phyloP scores from a whole-genome alignment of 2,113 vertebrate genomes.

The Gallinago undulata region DNA sequence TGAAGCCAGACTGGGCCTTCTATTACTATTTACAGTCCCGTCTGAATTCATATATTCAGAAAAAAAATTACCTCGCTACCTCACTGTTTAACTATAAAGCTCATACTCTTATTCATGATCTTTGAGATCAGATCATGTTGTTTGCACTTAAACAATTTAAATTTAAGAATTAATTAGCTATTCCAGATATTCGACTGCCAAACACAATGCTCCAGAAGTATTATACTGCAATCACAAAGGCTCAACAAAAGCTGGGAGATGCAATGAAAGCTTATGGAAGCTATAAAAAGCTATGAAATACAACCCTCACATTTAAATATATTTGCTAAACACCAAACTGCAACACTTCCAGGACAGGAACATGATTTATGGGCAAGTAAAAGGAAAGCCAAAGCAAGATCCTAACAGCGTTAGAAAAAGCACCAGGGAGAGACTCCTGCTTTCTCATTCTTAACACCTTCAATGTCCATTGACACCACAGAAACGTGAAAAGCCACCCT shows the following conservation, averaged over 20 bases:
- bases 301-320: neutral
- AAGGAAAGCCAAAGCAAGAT: neutral
- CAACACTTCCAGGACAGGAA: neutral
- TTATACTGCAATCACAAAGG: neutral
- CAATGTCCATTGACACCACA: neutral
- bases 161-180: neutral
- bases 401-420: neutral
- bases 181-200: neutral
- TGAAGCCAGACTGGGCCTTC: neutral
- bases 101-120: neutral
- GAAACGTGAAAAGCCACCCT: neutral
- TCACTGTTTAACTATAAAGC: neutral
- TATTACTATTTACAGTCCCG: neutral
- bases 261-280: neutral
- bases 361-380: fast-evolving
- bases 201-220: neutral
- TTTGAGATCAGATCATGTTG: neutral
- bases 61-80: neutral
- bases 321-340: neutral
- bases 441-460: neutral
- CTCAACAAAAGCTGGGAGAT: fast-evolving
- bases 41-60: neutral
- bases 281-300: neutral
- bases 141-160: neutral
- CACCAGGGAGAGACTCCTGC: neutral